phyloP scores from a whole-genome alignment of 2,797 vertebrate genomes.

The Leucoraja ocellata region DNA sequence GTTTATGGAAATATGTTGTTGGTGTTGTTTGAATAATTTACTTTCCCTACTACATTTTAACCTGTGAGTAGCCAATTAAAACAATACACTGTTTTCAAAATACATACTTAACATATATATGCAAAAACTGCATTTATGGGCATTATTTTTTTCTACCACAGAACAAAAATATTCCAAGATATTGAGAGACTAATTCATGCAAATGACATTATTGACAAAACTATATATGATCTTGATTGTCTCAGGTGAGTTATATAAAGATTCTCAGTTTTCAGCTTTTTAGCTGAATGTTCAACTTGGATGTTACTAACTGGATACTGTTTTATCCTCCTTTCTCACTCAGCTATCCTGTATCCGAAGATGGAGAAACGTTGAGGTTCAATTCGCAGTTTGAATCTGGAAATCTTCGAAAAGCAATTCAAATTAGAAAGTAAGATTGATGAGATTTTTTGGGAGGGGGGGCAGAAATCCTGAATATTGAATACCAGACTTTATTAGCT shows the following conservation, averaged over 20 bases:
- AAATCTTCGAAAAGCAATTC: slow-evolving; percentile 90
- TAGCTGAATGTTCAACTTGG: background rate
- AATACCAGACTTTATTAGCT: background rate
- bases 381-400: slow-evolving; percentile 97
- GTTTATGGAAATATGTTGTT: background rate
- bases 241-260: slow-evolving; percentile 63
- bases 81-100: background rate
- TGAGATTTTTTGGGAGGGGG: too few species aligned
- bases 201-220: slow-evolving; percentile 84
- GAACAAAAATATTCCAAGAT: slow-evolving; percentile 93
- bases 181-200: slow-evolving; percentile 94
- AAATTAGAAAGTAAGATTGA: slow-evolving; percentile 84
- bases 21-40: background rate
- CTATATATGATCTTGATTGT: slow-evolving; percentile 88
- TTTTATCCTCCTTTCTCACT: slow-evolving; percentile 45
- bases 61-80: background rate
- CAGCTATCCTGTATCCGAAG: slow-evolving; percentile 72
- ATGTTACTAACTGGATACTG: background rate
- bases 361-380: slow-evolving; percentile 83
- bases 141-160: slow-evolving; percentile 50
- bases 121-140: background rate
- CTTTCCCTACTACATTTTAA: background rate
- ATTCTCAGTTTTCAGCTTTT: background rate
- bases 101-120: background rate
- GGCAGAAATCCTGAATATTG: background rate